Percentiles rank a stretch among this genome's conserved stretches.
Conservation (phyloP, 2,113 vertebrate genomes). For the Carassius gibelio region DNA sequence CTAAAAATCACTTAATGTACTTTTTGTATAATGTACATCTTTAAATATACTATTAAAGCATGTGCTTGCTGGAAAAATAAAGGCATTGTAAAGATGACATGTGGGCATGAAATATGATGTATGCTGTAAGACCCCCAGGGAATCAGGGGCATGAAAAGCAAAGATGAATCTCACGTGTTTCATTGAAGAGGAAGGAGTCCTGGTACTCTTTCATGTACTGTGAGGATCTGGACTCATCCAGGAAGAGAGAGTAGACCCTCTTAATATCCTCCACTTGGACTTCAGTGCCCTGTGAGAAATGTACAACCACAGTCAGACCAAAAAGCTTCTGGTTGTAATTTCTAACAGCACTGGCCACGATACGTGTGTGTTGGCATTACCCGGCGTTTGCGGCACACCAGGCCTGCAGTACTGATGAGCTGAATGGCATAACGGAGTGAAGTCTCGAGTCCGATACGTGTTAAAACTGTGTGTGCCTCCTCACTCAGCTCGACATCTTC, state of each 20-base stretch:
- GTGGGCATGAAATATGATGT: not conserved
- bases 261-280: slow-evolving; percentile 94
- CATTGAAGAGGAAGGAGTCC: slow-evolving; percentile 91
- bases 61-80: not conserved
- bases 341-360: not conserved
- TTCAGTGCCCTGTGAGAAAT: slow-evolving; percentile 81
- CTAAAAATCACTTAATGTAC: not conserved
- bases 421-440: slow-evolving; percentile 91
- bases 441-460: slow-evolving; percentile 88
- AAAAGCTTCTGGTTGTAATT: not conserved
- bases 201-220: slow-evolving; percentile 96
- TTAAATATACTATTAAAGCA: not conserved
- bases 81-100: not conserved
- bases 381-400: slow-evolving; percentile 91
- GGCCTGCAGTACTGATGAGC: slow-evolving; percentile 88
- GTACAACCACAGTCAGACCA: not conserved
- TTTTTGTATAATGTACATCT: not conserved
- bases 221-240: slow-evolving; percentile 88
- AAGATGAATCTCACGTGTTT: slow-evolving; percentile 79
- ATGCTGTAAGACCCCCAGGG: no score
- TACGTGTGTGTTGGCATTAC: slow-evolving; percentile 54
- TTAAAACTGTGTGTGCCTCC: slow-evolving; percentile 87
- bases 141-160: not conserved
- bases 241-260: slow-evolving; percentile 88
- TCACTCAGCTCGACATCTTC: slow-evolving; percentile 92